Evolutionary conservation across 2,113 vertebrate genomes (phyloP), one percentile per base, ranked within the genome.

Genomic region (Ginglymostoma cirratum): DNA sequence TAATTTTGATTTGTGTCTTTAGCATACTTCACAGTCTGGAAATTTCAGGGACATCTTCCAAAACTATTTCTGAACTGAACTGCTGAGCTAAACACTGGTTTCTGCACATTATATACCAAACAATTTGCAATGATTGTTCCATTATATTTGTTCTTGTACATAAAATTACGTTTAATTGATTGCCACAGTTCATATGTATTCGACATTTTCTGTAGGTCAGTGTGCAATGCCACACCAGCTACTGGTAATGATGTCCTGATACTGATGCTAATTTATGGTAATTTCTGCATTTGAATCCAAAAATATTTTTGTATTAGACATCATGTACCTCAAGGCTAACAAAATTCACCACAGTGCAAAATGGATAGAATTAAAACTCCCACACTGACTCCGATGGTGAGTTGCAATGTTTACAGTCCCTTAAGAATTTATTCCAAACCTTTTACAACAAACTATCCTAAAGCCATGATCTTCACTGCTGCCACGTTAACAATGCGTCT

Each of bases 231-330:
- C 34, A 93, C 38, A n/a, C 30, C 45, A 24, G n/a, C 38, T 38
- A 67, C 65, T 42, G 52, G 48, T 90, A 94, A 24, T 69, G 17
- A 24, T 70, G 65, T 69, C 27, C 66, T 70, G 92, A 94, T 24
- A 45, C 27, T 42, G n/a, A 94, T 94, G 92, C 66, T 94, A 69
- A 94, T 94, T 94, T 94, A 94, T 94, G 92, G 66, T 69, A 69
- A 94, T 94, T 61, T 23, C n/a, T 38, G 23, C 14, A 10, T 70
- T 69, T 94, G 19, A 94, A 69, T 94, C 90, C 34, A 38, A 94
- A 94, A 94, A 34, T n/a, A 89, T 42, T 67, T 66, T 38, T 23
- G 3, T 66, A 34, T 94, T 66, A 67, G 65, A 38, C 65, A 67
- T 94, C 30, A 66, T 94, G 34, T 23, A 94, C 65, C 90, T 66